phyloP scores from a whole-genome alignment of 1,140 invertebrate genomes.

The Zaprionus africanus region DNA sequence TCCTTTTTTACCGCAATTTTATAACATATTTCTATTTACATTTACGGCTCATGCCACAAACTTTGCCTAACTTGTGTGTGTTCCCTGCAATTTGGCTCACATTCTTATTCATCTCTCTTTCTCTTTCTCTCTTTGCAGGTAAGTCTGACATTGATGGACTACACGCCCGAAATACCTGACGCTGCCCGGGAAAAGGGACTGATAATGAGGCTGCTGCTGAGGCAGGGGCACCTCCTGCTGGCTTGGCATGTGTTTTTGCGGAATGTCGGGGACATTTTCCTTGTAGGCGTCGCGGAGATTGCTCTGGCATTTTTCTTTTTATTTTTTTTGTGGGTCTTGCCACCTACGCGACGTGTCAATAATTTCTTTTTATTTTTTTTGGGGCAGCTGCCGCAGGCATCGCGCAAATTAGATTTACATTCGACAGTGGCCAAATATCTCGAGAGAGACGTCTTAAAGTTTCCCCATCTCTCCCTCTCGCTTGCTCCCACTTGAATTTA shows the following conservation, averaged over 20 bases:
- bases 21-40: slow-evolving; percentile 52
- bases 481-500: background rate
- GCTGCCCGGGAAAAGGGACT: slow-evolving; percentile 7
- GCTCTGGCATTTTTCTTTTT: slow-evolving; percentile 19
- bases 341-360: slow-evolving; percentile 20
- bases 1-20: slow-evolving; percentile 30
- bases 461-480: background rate
- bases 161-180: slow-evolving; percentile 33
- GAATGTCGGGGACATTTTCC: slow-evolving; percentile 7
- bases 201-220: slow-evolving; percentile 27
- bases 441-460: background rate
- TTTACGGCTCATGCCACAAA: slow-evolving; percentile 32
- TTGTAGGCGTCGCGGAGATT: slow-evolving; percentile 19
- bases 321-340: background rate
- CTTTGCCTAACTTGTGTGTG: slow-evolving; percentile 44
- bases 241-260: slow-evolving; percentile 1
- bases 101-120: slow-evolving; percentile 11
- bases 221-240: background rate
- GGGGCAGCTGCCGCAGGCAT: slow-evolving; percentile 2
- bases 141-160: slow-evolving; percentile 81
- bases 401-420: slow-evolving; percentile 72
- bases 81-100: slow-evolving; percentile 39
- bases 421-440: slow-evolving; percentile 3
- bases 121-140: slow-evolving; percentile 60
- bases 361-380: slow-evolving; percentile 3